Percentiles rank a stretch among this genome's conserved stretches.
These are phyloP conservation scores for Apoda limacodes DNA, from an alignment of 2,888 invertebrate species.

Conservation along the genomic window DNA sequence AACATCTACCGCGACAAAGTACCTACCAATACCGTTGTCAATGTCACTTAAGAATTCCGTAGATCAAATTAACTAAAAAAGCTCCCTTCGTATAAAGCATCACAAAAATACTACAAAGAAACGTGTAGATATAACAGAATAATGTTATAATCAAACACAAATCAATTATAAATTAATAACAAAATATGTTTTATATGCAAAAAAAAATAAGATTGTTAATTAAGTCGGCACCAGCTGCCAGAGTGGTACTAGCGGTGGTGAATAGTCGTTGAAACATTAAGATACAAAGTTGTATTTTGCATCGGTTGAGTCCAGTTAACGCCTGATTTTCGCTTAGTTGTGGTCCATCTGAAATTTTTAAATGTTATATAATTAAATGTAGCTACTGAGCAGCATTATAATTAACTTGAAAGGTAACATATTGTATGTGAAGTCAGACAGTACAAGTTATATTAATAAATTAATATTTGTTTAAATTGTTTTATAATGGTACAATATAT, in stretches of 20 bases:
- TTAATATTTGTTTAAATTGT: too few species aligned
- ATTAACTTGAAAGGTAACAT: too few species aligned
- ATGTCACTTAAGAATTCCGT: too few species aligned
- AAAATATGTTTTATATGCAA: conserved; percentile 61
- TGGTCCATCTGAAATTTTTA: conserved; percentile 55
- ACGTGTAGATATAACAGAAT: conserved; percentile 43
- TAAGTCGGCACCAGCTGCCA: conserved; percentile 15
- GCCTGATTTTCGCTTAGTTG: conserved; percentile 43
- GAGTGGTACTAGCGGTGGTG: conserved; percentile 15
- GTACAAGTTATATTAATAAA: too few species aligned
- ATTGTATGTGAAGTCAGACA: too few species aligned
- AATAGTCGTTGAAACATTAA: conserved; percentile 24
- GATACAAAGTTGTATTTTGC: conserved; percentile 33
- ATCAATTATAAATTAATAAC: conserved; percentile 55
- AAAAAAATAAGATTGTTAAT: conserved; percentile 32
- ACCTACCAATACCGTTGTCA: too few species aligned
- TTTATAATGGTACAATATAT: too few species aligned
- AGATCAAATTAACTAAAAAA: conserved; percentile 25
- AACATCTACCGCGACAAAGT: conserved; percentile 3
- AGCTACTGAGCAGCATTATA: too few species aligned
- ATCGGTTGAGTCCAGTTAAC: conserved; percentile 26
- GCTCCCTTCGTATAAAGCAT: conserved; percentile 43
- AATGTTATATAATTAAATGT: too few species aligned
- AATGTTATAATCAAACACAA: conserved; percentile 49
- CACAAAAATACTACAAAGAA: conserved; percentile 56